Percentiles rank a stretch among this genome's conserved stretches.
Conservation (phyloP, 2,888 invertebrate species). For the Caenorhabditis wallacei region DNA sequence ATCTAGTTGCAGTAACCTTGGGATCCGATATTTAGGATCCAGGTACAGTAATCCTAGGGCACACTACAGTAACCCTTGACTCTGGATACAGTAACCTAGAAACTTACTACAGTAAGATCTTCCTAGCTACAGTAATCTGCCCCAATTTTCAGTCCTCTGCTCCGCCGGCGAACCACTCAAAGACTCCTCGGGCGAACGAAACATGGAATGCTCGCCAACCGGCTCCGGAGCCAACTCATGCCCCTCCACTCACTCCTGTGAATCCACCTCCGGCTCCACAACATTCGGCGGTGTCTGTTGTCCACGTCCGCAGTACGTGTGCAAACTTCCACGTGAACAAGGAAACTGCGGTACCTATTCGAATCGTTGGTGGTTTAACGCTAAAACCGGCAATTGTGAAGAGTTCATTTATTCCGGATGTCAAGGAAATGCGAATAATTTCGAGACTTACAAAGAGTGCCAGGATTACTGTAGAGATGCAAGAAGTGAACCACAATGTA, state of each 20-base stretch:
- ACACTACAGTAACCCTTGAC: no score
- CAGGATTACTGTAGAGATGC: constrained; percentile 83
- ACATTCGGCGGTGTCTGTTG: constrained; percentile 82
- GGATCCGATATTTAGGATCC: no score
- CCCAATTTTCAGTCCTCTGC: constrained; percentile 78
- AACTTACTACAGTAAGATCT: no score
- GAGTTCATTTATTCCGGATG: constrained; percentile 83
- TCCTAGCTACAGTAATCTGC: no score
- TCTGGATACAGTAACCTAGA: no score
- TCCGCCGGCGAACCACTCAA: constrained; percentile 83
- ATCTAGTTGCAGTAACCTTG: no score
- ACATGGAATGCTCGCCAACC: constrained; percentile 83
- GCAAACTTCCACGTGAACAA: constrained; percentile 81
- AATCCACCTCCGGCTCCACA: constrained; percentile 80
- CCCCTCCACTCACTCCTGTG: constrained; percentile 82
- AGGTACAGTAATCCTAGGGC: no score
- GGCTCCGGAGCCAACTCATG: constrained; percentile 81
- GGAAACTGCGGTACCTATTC: constrained; percentile 82
- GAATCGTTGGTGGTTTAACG: constrained; percentile 83
- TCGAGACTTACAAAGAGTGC: constrained; percentile 83
- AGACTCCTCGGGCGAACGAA: constrained; percentile 82
- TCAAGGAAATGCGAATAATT: constrained; percentile 83
- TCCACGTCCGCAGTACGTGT: constrained; percentile 83
- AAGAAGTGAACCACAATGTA: constrained; percentile 80
- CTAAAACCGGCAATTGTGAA: constrained; percentile 83